A percentile compares a stretch with the other conserved stretches of the same genome.
phyloP scores from a whole-genome alignment of 2,113 vertebrate genomes.

The Coreoperca whiteheadi region DNA sequence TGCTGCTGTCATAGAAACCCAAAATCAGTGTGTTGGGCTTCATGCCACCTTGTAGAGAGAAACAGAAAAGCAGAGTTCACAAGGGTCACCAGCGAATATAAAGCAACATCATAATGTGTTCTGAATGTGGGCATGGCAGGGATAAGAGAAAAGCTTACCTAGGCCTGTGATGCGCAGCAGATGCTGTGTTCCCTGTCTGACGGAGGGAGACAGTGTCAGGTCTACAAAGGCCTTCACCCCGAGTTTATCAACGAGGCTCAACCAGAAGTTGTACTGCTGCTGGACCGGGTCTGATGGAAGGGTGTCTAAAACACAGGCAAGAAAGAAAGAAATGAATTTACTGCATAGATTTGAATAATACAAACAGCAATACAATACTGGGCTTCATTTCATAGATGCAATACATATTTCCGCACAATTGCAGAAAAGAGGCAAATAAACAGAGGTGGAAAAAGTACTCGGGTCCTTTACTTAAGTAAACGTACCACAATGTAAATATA shows the following conservation, averaged over 20 bases:
- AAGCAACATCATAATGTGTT: neutral
- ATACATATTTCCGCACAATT: neutral
- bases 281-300: slow-evolving; percentile 90
- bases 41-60: slow-evolving; percentile 88
- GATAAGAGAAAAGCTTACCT: slow-evolving; percentile 75
- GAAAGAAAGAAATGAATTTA: neutral
- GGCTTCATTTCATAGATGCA: neutral
- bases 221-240: slow-evolving; percentile 94
- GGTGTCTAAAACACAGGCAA: slow-evolving; percentile 73
- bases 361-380: neutral
- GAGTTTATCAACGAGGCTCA: slow-evolving; percentile 91
- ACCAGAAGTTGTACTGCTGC: slow-evolving; percentile 92
- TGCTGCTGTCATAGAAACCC: slow-evolving; percentile 90
- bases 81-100: neutral
- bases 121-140: neutral
- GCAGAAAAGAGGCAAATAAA: neutral
- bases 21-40: slow-evolving; percentile 92
- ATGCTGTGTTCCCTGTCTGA: slow-evolving; percentile 91
- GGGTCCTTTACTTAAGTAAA: neutral
- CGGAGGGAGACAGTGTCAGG: slow-evolving; percentile 87
- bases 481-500: neutral
- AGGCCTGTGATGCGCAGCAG: slow-evolving; percentile 91
- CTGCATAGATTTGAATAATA: neutral
- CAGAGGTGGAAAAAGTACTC: neutral
- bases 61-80: neutral